Conservation (phyloP, 2,888 invertebrate species). For the Phorcus lineatus region DNA sequence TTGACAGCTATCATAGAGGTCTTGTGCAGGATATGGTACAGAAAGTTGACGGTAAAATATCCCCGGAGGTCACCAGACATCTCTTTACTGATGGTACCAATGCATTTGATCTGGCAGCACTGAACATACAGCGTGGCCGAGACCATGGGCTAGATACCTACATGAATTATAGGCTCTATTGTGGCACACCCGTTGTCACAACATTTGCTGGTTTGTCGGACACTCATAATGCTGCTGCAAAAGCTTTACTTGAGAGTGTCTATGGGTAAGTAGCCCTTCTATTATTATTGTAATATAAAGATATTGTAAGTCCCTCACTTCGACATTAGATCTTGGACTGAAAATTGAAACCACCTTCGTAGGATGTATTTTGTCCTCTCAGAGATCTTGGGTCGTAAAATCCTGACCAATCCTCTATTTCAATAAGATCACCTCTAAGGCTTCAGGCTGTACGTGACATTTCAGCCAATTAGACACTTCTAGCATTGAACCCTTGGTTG, state of each 20-base stretch:
- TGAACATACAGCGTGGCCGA: neutral
- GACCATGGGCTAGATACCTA: conserved; percentile 80
- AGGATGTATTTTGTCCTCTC: no score
- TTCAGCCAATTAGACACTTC: no score
- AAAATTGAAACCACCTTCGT: no score
- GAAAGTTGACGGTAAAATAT: neutral
- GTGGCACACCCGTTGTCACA: conserved; percentile 46
- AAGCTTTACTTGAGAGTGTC: neutral
- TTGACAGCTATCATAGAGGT: neutral
- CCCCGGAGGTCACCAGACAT: neutral
- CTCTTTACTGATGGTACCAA: neutral
- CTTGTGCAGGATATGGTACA: neutral
- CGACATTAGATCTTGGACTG: no score
- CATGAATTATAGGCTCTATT: conserved; percentile 80
- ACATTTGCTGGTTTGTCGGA: neutral
- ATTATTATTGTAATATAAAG: no score
- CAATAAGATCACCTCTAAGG: no score
- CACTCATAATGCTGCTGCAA: neutral
- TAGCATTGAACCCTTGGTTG: no score
- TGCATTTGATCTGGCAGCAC: neutral
- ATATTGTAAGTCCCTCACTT: no score
- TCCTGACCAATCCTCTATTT: no score
- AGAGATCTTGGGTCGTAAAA: no score
- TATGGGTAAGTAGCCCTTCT: neutral
- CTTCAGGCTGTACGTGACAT: no score